Conservation (phyloP, 2,797 vertebrate species). For the Hypotaenidia okinawae region DNA sequence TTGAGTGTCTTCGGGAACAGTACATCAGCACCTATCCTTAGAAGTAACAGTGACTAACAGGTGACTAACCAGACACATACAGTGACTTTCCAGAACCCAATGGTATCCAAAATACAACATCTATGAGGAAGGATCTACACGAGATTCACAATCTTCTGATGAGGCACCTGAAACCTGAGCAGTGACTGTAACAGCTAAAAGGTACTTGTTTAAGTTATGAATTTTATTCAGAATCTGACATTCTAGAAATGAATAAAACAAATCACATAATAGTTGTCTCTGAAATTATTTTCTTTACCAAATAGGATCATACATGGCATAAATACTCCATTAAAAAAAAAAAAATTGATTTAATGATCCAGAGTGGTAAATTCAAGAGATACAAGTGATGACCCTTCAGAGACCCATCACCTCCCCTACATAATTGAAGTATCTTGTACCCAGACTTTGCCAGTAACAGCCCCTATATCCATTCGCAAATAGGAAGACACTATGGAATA, state of each 20-base stretch:
- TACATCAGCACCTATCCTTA: neutral
- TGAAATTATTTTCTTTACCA: neutral
- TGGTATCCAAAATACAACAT: neutral
- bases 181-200: neutral
- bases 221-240: neutral
- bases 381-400: neutral
- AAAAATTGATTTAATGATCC: neutral
- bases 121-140: neutral
- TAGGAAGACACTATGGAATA: neutral
- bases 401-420: neutral
- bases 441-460: neutral
- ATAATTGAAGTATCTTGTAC: neutral
- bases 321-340: neutral
- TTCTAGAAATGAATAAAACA: neutral
- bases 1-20: neutral
- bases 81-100: neutral
- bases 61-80: neutral
- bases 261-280: neutral
- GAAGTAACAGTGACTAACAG: neutral
- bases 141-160: neutral
- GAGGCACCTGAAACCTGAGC: neutral
- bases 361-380: neutral
- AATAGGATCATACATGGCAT: fast-evolving
- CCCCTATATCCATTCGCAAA: neutral
- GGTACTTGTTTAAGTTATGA: neutral